Base-by-base conservation (phyloP, 2,797 vertebrate species). In the Aphelocoma californica region DNA sequence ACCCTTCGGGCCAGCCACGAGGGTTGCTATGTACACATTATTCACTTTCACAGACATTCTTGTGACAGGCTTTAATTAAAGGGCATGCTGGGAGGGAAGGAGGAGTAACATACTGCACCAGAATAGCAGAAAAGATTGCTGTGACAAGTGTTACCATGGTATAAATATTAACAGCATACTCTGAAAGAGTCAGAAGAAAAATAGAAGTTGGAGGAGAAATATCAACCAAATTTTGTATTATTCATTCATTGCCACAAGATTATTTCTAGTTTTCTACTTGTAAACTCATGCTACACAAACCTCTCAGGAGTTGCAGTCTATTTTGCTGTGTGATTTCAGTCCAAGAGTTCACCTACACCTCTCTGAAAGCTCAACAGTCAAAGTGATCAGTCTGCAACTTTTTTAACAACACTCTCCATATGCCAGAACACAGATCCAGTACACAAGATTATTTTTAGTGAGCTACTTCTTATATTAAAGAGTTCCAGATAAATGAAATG, bases 61-160 rank as follows among this genome's bases (percentile, higher is more conserved):
- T 90, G 64, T 56, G 96, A 91, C 48, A 88, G 84, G 69, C 16
- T 88, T 74, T 92, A 96, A 97, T 96, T 96, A 97, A 94, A 94
- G 48, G 60, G 83, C 72, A 86, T 2, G 11, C 19, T 82, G 87
- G 45, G 86, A 93, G 92, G 78, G 69, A 75, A 72, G 45, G n/a
- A 72, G 54, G 34, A 95, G 93, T 69, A 97, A 95, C 81, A 93
- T 4, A 58, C 21, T 67, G 26, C 36, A 67, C 50, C 12, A 86
- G 53, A 82, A 86, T 23, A 90, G 14, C 6, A 77, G 45, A 81
- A 93, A 29, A 66, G 40, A 86, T 91, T 45, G n/a, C 77, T 92
- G 58, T 69, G 66, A 85, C 62, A 81, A 66, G 71, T 40, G 36
- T 42, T 81, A 81, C 62, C 24, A 34, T 61, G 48, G 45, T 70